phyloP scores from a whole-genome alignment of 2,113 vertebrate species.

The Barnardius zonarius region DNA sequence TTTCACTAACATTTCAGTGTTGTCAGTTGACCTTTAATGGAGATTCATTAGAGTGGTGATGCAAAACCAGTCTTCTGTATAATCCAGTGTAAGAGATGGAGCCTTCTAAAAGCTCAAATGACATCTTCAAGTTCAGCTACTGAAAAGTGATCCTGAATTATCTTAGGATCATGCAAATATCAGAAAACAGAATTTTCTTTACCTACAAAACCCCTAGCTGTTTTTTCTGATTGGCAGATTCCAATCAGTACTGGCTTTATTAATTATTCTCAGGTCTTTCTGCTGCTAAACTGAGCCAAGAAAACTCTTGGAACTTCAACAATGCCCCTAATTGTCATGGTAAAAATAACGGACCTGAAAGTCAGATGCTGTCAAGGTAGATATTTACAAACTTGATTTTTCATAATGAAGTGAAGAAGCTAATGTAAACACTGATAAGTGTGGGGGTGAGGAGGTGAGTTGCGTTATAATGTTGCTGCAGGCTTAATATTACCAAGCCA shows the following conservation, averaged over 20 bases:
- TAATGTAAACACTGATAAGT: neutral
- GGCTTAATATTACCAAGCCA: neutral
- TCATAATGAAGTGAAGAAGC: neutral
- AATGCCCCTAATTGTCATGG: neutral
- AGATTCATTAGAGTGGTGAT: conserved; percentile 18
- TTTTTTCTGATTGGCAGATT: neutral
- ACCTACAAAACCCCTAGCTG: neutral
- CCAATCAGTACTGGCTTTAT: neutral
- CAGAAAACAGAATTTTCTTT: neutral
- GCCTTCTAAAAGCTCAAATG: conserved; percentile 9
- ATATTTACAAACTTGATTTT: conserved; percentile 21
- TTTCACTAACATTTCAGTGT: neutral
- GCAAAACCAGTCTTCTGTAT: conserved; percentile 17
- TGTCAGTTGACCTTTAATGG: conserved; percentile 51
- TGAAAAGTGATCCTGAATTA: conserved; percentile 19
- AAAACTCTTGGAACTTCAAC: neutral
- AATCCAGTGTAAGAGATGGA: neutral
- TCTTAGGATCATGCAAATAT: neutral
- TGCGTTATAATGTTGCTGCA: neutral
- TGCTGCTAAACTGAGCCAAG: neutral
- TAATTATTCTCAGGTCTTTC: conserved; percentile 18
- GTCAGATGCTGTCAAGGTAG: neutral
- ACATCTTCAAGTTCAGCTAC: neutral
- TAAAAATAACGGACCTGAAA: conserved; percentile 19
- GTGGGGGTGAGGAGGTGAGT: neutral